phyloP scores from a whole-genome alignment of 2,888 invertebrate species.

The Tipula unca region DNA sequence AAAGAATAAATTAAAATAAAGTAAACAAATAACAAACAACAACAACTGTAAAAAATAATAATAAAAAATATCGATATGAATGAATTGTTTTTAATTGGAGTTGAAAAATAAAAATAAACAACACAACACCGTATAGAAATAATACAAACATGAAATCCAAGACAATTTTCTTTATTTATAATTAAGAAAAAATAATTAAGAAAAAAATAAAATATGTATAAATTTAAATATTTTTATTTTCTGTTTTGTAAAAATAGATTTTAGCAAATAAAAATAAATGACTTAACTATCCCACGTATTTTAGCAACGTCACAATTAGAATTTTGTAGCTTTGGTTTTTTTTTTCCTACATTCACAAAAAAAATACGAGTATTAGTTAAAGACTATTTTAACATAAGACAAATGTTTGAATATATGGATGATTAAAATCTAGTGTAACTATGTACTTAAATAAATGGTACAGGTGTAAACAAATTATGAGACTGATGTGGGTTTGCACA shows the following conservation, averaged over 20 bases:
- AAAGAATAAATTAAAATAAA: background rate
- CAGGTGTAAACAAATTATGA: background rate
- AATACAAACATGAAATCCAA: background rate
- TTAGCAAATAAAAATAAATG: conserved; percentile 3
- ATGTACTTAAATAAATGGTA: background rate
- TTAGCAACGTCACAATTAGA: background rate
- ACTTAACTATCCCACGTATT: background rate
- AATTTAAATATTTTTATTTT: background rate
- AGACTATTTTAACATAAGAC: background rate
- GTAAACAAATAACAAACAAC: background rate
- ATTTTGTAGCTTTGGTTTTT: background rate
- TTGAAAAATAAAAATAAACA: background rate
- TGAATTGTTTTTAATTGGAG: background rate
- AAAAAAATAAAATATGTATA: background rate
- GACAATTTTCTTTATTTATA: background rate
- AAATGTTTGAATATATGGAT: background rate
- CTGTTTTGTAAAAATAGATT: background rate
- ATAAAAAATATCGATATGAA: background rate
- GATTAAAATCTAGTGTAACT: background rate
- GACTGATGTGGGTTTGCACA: background rate
- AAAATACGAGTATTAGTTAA: background rate
- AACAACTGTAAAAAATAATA: background rate
- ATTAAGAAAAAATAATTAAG: background rate
- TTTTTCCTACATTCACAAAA: background rate
- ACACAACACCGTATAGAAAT: background rate